Evolutionary conservation across 2,888 invertebrate species (phyloP), one percentile per base, ranked within the genome.

Genomic region (Dicycla oo): DNA sequence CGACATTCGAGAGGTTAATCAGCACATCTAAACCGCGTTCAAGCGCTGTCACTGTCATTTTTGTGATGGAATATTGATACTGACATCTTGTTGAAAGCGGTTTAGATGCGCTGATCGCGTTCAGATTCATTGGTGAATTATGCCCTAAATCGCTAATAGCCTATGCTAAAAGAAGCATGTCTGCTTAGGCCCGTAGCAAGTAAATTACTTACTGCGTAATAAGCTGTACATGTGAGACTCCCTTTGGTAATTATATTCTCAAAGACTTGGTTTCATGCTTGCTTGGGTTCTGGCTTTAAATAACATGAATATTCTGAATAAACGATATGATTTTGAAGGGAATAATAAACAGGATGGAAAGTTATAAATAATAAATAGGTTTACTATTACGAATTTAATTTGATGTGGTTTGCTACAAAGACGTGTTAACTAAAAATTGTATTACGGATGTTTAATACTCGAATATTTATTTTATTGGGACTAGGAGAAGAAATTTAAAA

Each of bases 171-270:
- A n/a, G n/a, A 38, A 26, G n/a, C 45, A 45, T 2, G 51, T 73
- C 43, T 61, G 11, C n/a, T 18, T 7, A 45, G 2, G 6, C 45
- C n/a, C 13, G 10, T 4, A 0, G 26, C 38, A 40, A 62, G n/a
- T 34, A 72, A 75, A 56, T 73, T 43, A 56, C 47, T 72, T 49
- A 63, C 13, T 40, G 3, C 34, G 23, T 75, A 75, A 75, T 65
- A 43, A 51, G 30, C n/a, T 10, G 34, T 11, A 66, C 73, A 75
- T 57, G n/a, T 73, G 34, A 2, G 51, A 73, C 49, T 51, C 49
- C 45, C 75, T 73, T 75, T 57, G 18, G 20, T 66, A 66, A 73
- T 75, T 73, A 57, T 34, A 49, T 66, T 75, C 18, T 34, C 75
- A 6, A 64, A 34, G 47, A 18, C 65, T 45, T 43, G 13, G 43